phyloP scores from a whole-genome alignment of 2,888 invertebrate species.

The Hirtodrosophila duncani region DNA sequence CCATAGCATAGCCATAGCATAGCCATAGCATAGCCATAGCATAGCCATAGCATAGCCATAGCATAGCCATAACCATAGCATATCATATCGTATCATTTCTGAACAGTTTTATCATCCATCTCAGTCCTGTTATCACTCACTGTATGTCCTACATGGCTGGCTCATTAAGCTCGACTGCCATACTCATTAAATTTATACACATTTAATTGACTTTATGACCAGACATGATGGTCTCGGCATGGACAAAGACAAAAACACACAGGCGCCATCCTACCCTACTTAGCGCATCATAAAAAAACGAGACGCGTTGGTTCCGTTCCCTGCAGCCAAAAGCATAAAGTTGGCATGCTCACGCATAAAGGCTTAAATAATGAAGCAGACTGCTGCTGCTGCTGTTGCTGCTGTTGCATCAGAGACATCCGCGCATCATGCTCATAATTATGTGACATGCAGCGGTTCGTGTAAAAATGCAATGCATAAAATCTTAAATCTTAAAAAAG shows the following conservation, averaged over 20 bases:
- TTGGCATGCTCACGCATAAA: slow-evolving; percentile 55
- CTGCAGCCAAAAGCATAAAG: slow-evolving; percentile 14
- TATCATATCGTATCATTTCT: slow-evolving; percentile 17
- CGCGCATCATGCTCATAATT: slow-evolving; percentile 63
- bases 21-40: too few species aligned
- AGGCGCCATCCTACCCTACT: slow-evolving; percentile 54
- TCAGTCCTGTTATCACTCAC: slow-evolving; percentile 17
- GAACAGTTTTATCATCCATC: slow-evolving; percentile 18
- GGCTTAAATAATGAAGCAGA: slow-evolving; percentile 57
- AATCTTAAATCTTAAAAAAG: slow-evolving; percentile 42
- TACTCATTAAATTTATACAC: slow-evolving; percentile 64
- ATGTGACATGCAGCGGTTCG: slow-evolving; percentile 50
- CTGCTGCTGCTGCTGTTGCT: slow-evolving; percentile 21
- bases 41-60: too few species aligned
- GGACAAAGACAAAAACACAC: slow-evolving; percentile 17
- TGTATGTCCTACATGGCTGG: slow-evolving; percentile 15
- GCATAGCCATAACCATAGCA: too few species aligned
- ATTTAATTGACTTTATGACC: slow-evolving; percentile 72
- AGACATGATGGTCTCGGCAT: slow-evolving; percentile 31
- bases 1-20: too few species aligned
- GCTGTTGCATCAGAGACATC: slow-evolving; percentile 20
- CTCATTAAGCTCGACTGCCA: slow-evolving; percentile 50
- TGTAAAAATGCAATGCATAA: slow-evolving; percentile 42
- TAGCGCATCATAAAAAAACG: slow-evolving; percentile 55
- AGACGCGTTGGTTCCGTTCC: too few species aligned